phyloP scores from a whole-genome alignment of 2,888 invertebrate genomes.

The Nomada flava region DNA sequence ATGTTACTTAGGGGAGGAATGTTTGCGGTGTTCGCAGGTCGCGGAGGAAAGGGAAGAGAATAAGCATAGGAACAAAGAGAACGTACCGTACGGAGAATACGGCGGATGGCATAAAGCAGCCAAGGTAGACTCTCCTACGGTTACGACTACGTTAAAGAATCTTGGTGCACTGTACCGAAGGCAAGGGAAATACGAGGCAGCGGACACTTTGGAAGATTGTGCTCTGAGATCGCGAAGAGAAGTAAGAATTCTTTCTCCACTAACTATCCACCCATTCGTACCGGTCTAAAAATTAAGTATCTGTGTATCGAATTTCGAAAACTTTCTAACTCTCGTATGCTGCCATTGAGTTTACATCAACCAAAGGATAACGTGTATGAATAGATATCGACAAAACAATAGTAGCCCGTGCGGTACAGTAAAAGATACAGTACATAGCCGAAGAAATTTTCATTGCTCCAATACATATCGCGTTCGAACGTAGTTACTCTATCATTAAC shows the following conservation, averaged over 20 bases:
- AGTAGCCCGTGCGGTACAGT: no score
- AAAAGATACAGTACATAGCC: not conserved
- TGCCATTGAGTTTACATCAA: no score
- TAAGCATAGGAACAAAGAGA: conserved; percentile 94
- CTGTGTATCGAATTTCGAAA: no score
- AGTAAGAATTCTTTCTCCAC: conserved; percentile 85
- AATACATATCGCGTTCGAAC: no score
- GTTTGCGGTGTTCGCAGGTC: conserved; percentile 84
- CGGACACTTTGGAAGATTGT: conserved; percentile 99
- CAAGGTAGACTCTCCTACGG: conserved; percentile 98
- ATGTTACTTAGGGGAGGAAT: not conserved
- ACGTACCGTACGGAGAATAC: conserved; percentile 95
- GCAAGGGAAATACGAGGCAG: conserved; percentile 99
- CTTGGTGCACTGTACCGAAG: conserved; percentile 98
- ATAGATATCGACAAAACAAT: no score
- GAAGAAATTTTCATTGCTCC: not conserved
- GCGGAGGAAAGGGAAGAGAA: conserved; percentile 99
- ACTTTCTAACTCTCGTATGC: no score
- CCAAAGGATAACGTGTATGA: no score
- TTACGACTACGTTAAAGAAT: conserved; percentile 99
- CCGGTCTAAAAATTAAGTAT: no score
- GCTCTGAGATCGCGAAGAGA: conserved; percentile 98
- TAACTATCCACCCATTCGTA: not conserved
- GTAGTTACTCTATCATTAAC: not conserved
- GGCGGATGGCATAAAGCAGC: conserved; percentile 99